Base-by-base conservation (phyloP, 2,888 invertebrate genomes). In the Andrena praecox region DNA sequence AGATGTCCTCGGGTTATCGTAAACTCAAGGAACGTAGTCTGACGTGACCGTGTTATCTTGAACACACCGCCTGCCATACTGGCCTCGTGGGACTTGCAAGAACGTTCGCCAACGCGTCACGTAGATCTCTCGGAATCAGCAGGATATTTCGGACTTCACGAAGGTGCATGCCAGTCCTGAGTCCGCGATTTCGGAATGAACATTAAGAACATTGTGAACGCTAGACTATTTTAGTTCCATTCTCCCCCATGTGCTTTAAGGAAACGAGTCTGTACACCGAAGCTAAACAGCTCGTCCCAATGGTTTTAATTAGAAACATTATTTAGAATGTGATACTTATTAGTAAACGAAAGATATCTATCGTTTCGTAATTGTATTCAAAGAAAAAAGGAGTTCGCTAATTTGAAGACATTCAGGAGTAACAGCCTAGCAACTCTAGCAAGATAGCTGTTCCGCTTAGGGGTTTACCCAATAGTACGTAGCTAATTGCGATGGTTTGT, bases 1-100 rank as follows among this genome's bases (percentile, higher is more conserved):
- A 70, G 59, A 70, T 70, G 59, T 70, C 77, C 50, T 48, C 31
- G 56, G 35, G 63, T 79, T 77, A 77, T 77, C 79, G 77, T 79
- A 79, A 77, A 70, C 77, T 50, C 29, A 50, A 42, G 77, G 31
- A 70, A 77, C 70, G 70, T 77, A 66, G 35, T 59, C 64, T 77
- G 79, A 79, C 79, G 77, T 70, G 79, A 79, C 77, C 77, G 79
- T 69, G 77, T 77, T 77, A 77, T 79, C 64, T 79, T 42, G 70
- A 77, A 77, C 64, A 77, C 79, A 33, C 64, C 69, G 29, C 35
- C 69, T 10, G 70, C 29, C 77, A 35, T 50, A 59, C 48, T 56
- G 59, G 31, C 48, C 77, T 16, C 79, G 0, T 1, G 77, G 64
- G 79, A 70, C 20, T 24, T 16, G 48, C 35, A 64, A 79, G 79